A percentile compares a stretch with the other conserved stretches of the same genome.
These are phyloP conservation scores for Argyra leucocephala DNA, from an alignment of 2,888 invertebrate species.

Conservation along the genomic window DNA sequence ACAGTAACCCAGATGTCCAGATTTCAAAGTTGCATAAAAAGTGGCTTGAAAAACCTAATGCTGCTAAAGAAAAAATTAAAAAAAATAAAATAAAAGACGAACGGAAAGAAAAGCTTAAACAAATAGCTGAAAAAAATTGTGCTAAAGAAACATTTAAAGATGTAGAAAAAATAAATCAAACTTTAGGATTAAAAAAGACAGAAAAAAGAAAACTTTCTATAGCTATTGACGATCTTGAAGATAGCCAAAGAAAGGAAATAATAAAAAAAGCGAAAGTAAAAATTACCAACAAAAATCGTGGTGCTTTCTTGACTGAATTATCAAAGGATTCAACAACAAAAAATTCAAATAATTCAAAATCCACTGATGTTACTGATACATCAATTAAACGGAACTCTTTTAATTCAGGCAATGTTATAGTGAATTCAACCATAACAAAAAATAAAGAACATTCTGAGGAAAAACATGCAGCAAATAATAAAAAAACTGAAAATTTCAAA, in stretches of 20 bases:
- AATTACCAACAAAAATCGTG: conserved; percentile 47
- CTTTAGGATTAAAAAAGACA: too few relatives aligned
- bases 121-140: conserved; percentile 29
- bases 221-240: conserved; percentile 13
- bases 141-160: neutral
- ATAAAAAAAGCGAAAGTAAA: conserved; percentile 40
- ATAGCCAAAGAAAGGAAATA: conserved; percentile 16
- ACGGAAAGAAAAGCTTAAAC: conserved; percentile 33
- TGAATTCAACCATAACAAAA: neutral
- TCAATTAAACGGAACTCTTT: neutral
- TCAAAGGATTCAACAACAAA: neutral
- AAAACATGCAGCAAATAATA: too few relatives aligned
- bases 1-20: neutral
- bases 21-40: conserved; percentile 28
- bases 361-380: neutral
- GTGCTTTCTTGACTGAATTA: conserved; percentile 47
- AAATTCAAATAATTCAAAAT: neutral
- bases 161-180: conserved; percentile 2
- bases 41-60: conserved; percentile 33
- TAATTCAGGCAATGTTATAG: neutral
- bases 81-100: conserved; percentile 27
- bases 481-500: neutral
- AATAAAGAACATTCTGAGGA: too few relatives aligned
- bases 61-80: conserved; percentile 23
- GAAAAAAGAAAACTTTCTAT: conserved; percentile 16